Percentiles rank a stretch among this genome's conserved stretches.
These are phyloP conservation scores for Philhelius pedissequus DNA, from an alignment of 2,888 invertebrate species.

Conservation along the genomic window DNA sequence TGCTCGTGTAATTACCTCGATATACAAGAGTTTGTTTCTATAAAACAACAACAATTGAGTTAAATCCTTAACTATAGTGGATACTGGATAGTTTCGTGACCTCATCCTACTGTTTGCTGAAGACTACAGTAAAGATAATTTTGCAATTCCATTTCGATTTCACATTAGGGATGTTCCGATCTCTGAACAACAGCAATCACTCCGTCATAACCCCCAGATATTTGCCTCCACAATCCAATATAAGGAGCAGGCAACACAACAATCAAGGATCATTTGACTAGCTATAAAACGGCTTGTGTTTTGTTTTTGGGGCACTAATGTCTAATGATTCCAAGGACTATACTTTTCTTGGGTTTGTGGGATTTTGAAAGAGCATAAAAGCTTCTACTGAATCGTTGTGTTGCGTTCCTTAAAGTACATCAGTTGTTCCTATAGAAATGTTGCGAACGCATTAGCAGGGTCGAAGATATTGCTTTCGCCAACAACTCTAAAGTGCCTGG, in stretches of 20 bases:
- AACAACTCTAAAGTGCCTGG: slow-evolving; percentile 28
- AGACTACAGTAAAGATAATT: slow-evolving; percentile 62
- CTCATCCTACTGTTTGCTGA: not conserved
- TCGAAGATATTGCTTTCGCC: slow-evolving; percentile 18
- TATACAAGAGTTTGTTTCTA: slow-evolving; percentile 57
- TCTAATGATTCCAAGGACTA: slow-evolving; percentile 60
- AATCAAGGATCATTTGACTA: slow-evolving; percentile 67
- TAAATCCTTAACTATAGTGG: slow-evolving; percentile 31
- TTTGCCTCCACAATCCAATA: slow-evolving; percentile 19
- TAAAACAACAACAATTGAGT: slow-evolving; percentile 48
- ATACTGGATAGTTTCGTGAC: not conserved
- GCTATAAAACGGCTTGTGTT: slow-evolving; percentile 60
- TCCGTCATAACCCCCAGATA: not conserved
- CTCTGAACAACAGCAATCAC: slow-evolving; percentile 40
- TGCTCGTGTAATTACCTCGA: slow-evolving; percentile 61
- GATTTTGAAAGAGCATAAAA: slow-evolving; percentile 50
- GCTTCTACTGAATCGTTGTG: slow-evolving; percentile 10
- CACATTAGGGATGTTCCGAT: slow-evolving; percentile 63
- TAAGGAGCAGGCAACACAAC: slow-evolving; percentile 53
- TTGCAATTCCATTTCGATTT: slow-evolving; percentile 66
- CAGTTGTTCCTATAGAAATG: slow-evolving; percentile 38
- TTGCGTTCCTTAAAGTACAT: not conserved
- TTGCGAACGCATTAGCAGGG: slow-evolving; percentile 45
- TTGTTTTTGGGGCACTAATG: slow-evolving; percentile 58
- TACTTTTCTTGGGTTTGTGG: slow-evolving; percentile 46